Conservation (phyloP, 2,113 vertebrate genomes). For the Orthonyx spaldingii region DNA sequence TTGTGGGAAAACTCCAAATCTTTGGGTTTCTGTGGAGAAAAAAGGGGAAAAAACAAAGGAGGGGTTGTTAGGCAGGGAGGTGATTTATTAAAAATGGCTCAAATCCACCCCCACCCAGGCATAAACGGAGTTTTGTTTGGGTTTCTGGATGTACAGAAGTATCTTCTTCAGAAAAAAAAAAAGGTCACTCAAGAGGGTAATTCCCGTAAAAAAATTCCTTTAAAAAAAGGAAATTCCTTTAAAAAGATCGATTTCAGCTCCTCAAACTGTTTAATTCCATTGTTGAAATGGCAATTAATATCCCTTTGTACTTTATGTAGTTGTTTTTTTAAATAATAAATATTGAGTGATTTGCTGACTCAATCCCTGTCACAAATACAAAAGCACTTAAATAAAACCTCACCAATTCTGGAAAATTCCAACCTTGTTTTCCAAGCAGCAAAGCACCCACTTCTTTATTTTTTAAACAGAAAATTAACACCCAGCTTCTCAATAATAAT, state of each 20-base stretch:
- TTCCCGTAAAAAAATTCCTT: neutral
- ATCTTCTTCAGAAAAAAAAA: neutral
- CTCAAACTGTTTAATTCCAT: neutral
- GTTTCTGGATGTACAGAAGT: neutral
- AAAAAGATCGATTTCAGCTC: neutral
- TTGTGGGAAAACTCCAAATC: constrained; percentile 72
- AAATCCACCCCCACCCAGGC: no score
- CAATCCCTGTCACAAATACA: neutral
- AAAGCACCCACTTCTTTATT: neutral
- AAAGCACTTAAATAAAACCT: neutral
- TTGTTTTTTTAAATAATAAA: neutral
- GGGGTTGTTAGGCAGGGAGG: neutral
- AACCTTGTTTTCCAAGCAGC: neutral
- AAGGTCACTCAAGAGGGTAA: neutral
- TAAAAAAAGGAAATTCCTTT: neutral
- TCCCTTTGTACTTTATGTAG: neutral
- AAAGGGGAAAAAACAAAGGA: neutral
- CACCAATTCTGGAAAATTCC: neutral
- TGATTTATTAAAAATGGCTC: neutral
- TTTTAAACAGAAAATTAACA: neutral
- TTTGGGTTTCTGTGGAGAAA: constrained; percentile 59
- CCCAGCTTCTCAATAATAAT: neutral
- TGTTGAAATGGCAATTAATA: neutral
- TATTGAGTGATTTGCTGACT: neutral
- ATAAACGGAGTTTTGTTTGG: neutral